Base-by-base conservation (phyloP, 2,888 invertebrate genomes). In the Drosophila subquinaria region DNA sequence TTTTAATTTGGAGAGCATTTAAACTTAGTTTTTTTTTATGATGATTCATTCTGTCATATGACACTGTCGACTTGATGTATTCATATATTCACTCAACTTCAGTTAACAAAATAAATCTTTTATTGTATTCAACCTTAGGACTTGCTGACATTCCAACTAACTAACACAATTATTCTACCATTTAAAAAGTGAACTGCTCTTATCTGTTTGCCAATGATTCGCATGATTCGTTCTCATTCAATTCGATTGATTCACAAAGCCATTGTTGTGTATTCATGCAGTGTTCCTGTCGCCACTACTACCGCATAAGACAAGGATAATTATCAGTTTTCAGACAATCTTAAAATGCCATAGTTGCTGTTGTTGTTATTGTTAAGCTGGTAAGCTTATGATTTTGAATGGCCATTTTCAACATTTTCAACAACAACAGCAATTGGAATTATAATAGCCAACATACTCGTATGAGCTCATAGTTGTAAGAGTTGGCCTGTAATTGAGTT, bases 401-500 rank as follows among this genome's bases (percentile, higher is more conserved):
- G 66, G 57, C 65, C 48, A 56, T 69, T 69, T 83, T 56, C 56
- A 38, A n/a, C n/a, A n/a, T n/a, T n/a, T n/a, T n/a, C 50, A 56
- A 45, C 15, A 13, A 36, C 35, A 30, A 55, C n/a, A 63, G 11
- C 33, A 35, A n/a, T 38, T 20, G 13, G 15, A 48, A 20, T 36
- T 6, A 53, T 47, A 36, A 47, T 43, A n/a, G 43, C 13, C 56
- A 56, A 8, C 57, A 62, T 36, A 36, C 20, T 20, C 20, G 35
- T 9, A 62, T 40, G 51, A 56, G 77, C 69, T 73, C 69, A 73
- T 64, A 72, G 76, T 59, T 84, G 66, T 63, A 73, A 69, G 70
- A 57, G 66, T 75, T 56, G 73, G 80, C 62, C 81, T 66, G 75
- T 84, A 88, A 84, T 84, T 84, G 88, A 85, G 82, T 82, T 78